Evolutionary conservation across 2,113 vertebrate species (phyloP).

Genomic region (Scomber japonicus): DNA sequence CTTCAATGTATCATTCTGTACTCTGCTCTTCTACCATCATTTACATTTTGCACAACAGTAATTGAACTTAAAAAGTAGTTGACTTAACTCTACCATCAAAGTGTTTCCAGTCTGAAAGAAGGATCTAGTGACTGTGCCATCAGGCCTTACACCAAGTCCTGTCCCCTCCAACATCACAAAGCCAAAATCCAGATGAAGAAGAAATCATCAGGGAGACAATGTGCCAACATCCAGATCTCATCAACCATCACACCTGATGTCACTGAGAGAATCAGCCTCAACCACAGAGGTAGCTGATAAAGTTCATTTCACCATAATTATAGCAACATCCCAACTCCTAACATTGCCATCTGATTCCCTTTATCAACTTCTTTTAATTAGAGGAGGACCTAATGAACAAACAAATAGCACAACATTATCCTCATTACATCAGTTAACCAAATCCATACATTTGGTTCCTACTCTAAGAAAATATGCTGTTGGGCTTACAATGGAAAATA

Average conservation of each 20-base stretch:
- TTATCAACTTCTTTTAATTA: not conserved
- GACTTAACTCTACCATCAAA: too few species aligned
- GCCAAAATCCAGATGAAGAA: not conserved
- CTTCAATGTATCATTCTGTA: too few species aligned
- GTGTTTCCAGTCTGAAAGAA: too few species aligned
- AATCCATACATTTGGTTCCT: too few species aligned
- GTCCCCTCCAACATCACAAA: not conserved
- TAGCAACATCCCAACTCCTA: not conserved
- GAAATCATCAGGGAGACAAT: conserved; percentile 9
- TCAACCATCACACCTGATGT: conserved; percentile 41
- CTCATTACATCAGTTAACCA: too few species aligned
- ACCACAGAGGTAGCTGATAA: conserved; percentile 20
- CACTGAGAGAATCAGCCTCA: conserved; percentile 22
- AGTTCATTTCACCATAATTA: conserved; percentile 18
- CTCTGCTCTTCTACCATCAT: too few species aligned
- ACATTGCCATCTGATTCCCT: not conserved
- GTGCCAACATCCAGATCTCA: conserved; percentile 39
- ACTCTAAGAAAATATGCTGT: too few species aligned
- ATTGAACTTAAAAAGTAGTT: too few species aligned
- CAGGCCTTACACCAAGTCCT: too few species aligned
- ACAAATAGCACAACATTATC: not conserved
- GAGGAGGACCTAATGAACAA: not conserved
- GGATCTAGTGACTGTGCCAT: too few species aligned
- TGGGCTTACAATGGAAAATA: too few species aligned
- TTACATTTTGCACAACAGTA: too few species aligned